phyloP scores from a whole-genome alignment of 2,797 vertebrate genomes.

The Takifugu rubripes region DNA sequence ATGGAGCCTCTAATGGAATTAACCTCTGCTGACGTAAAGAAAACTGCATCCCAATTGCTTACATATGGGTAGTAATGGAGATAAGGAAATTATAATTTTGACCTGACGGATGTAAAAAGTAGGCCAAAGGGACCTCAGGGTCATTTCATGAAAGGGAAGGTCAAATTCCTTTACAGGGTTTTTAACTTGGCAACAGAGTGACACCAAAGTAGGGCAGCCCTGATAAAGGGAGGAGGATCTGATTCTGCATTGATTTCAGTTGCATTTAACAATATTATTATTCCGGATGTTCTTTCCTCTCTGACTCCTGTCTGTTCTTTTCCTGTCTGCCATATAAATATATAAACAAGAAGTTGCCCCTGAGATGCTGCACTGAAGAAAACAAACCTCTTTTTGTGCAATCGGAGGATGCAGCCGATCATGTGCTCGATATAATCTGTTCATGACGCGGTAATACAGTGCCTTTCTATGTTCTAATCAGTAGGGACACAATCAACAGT shows the following conservation, averaged over 20 bases:
- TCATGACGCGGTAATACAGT: slow-evolving; percentile 59
- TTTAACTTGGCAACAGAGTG: neutral
- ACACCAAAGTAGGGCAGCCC: neutral
- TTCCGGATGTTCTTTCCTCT: slow-evolving; percentile 38
- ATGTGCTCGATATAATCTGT: slow-evolving; percentile 71
- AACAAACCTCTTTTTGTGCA: slow-evolving; percentile 66
- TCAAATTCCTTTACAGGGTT: neutral
- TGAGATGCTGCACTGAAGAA: slow-evolving; percentile 27
- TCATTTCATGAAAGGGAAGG: too few relatives aligned
- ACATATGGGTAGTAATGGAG: too few relatives aligned
- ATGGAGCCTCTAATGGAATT: too few relatives aligned
- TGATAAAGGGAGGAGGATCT: neutral
- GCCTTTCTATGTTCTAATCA: slow-evolving; percentile 56
- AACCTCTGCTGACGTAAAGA: too few relatives aligned
- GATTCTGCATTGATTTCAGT: neutral
- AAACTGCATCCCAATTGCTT: too few relatives aligned
- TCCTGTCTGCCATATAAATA: too few relatives aligned
- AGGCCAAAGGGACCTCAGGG: too few relatives aligned
- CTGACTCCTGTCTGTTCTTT: slow-evolving; percentile 1
- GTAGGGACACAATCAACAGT: slow-evolving; percentile 24
- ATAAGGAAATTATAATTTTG: too few relatives aligned
- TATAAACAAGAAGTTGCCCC: slow-evolving; percentile 19
- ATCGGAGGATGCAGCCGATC: slow-evolving; percentile 42
- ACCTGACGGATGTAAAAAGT: too few relatives aligned
- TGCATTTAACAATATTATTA: neutral